Base-by-base conservation (phyloP, 2,113 vertebrate genomes). In the Cyanoliseus patagonus region DNA sequence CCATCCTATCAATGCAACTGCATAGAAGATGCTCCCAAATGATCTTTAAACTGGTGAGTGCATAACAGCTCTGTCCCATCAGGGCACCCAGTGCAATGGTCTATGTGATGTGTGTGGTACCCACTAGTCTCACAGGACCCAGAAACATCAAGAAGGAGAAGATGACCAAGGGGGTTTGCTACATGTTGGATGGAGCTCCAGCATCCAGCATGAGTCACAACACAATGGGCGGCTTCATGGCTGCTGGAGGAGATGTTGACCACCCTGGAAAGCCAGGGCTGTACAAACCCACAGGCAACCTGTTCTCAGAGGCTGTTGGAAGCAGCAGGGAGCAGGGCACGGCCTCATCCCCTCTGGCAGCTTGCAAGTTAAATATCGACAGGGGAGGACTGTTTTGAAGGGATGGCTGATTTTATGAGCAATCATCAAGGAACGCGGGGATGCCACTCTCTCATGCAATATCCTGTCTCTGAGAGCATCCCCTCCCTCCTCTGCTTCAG, bases 391-490 rank as follows among this genome's bases (percentile, higher is more conserved):
- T 95, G 92, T 81, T 93, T 89, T 83, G 19, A 94, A 96, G 55
- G 86, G 67, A 79, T 52, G 81, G 68, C 85, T 88, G 59, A 95
- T 94, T 96, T 96, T 94, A 96, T 93, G 95, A 93, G 92, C 91
- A 83, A 93, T 91, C 94, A 87, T 69, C 83, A 19, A 94, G 95
- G 95, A 94, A 88, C 11, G n/a, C 2, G 27, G 92, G 93, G 90
- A 95, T 94, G 93, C 81, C 92, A 76, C 94, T 64, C 75, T n/a
- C 92, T 79, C 77, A 91, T 95, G 90, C 95, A 96, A 97, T 96
- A 97, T 97, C 97, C 95, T 96, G 94, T 95, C 91, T 95, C 88
- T 73, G 94, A 96, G 91, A 96, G 89, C 88, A 92, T 87, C 82
- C 84, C 69, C 87, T 80, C 62, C 84, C 88, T 86, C 87, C 86